phyloP scores from a whole-genome alignment of 2,113 vertebrate genomes.

The Nibea albiflora region DNA sequence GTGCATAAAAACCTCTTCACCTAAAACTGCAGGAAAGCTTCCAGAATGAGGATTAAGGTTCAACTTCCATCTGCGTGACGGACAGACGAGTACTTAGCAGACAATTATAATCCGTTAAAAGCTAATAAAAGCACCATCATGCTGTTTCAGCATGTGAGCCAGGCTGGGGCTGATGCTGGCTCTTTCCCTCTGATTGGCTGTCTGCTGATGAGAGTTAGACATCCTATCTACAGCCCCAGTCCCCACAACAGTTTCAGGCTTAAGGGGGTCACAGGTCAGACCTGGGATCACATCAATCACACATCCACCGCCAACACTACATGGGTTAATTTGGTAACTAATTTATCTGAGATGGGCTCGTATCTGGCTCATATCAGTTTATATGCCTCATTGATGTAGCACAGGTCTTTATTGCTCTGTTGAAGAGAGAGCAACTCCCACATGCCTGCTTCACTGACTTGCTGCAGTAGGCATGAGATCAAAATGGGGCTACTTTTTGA shows the following conservation, averaged over 20 bases:
- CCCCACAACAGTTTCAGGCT: conserved; percentile 66
- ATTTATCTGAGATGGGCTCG: conserved; percentile 61
- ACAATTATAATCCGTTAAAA: conserved; percentile 83
- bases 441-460: conserved; percentile 18
- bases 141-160: conserved; percentile 64
- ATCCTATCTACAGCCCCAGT: conserved; percentile 53
- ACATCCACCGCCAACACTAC: conserved; percentile 37
- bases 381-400: conserved; percentile 51
- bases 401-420: conserved; percentile 59
- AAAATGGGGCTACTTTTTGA: conserved; percentile 64
- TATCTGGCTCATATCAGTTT: conserved; percentile 45
- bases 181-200: conserved; percentile 63
- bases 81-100: conserved; percentile 80
- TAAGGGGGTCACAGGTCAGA: conserved; percentile 65
- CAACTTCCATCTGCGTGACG: conserved; percentile 80
- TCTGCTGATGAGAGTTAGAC: conserved; percentile 59
- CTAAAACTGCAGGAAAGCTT: conserved; percentile 74
- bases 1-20: conserved; percentile 81
- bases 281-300: conserved; percentile 71
- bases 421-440: conserved; percentile 55
- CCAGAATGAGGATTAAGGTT: conserved; percentile 80
- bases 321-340: conserved; percentile 63
- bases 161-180: conserved; percentile 37
- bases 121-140: conserved; percentile 79
- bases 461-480: conserved; percentile 58